Evolutionary conservation across 2,888 invertebrate species (phyloP).

Genomic region (Epinotia brunnichana): DNA sequence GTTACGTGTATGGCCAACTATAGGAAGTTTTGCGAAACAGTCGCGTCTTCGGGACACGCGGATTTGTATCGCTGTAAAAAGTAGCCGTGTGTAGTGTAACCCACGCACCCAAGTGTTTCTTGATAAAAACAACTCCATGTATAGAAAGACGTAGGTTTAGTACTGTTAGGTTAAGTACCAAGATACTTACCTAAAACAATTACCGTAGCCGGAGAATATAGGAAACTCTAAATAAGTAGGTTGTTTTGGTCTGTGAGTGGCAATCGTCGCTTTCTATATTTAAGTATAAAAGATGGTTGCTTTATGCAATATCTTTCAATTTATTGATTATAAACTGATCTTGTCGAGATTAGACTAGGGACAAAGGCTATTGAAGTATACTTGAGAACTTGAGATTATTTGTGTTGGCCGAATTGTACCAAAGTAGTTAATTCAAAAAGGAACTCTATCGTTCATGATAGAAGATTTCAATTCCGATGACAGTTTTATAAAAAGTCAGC

Average conservation of each 20-base stretch:
- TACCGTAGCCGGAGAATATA: neutral
- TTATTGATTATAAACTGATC: neutral
- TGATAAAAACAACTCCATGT: neutral
- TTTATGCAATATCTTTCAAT: slow-evolving; percentile 24
- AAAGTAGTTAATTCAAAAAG: too few species aligned
- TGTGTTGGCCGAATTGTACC: too few species aligned
- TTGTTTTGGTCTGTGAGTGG: slow-evolving; percentile 28
- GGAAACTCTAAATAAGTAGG: neutral
- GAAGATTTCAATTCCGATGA: too few species aligned
- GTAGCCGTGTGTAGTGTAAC: neutral
- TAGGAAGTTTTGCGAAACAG: too few species aligned
- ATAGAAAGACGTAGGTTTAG: slow-evolving; percentile 21
- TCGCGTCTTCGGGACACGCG: too few species aligned
- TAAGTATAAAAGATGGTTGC: slow-evolving; percentile 17
- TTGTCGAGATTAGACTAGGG: slow-evolving; percentile 1
- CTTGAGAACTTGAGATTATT: neutral
- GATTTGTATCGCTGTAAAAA: too few species aligned
- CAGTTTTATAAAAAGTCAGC: too few species aligned
- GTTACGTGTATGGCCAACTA: too few species aligned
- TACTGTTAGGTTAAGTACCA: too few species aligned
- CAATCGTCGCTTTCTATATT: slow-evolving; percentile 24
- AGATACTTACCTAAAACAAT: slow-evolving; percentile 10
- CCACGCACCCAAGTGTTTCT: too few species aligned
- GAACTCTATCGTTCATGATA: too few species aligned
- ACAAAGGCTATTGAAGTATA: neutral